phyloP scores from a whole-genome alignment of 2,113 vertebrate species.

The Silurus asotus region DNA sequence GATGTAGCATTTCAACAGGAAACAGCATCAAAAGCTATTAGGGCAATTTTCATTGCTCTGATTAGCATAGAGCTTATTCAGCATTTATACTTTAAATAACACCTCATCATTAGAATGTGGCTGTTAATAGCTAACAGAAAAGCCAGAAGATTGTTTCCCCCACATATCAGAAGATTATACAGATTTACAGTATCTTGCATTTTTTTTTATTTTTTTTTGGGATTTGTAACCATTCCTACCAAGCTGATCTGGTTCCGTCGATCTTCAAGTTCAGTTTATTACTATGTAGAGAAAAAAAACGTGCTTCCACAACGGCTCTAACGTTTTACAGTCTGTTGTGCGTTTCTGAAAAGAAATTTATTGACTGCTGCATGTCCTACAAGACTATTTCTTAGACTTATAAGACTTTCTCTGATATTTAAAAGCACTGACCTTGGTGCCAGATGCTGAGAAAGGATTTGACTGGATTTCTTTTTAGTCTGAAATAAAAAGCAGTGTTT shows the following conservation, averaged over 20 bases:
- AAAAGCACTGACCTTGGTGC: not conserved
- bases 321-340: not conserved
- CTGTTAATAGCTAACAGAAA: not conserved
- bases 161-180: not conserved
- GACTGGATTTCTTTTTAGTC: not conserved
- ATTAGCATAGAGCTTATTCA: not conserved
- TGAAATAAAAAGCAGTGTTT: not conserved
- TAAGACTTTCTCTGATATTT: not conserved
- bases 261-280: not conserved
- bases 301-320: not conserved
- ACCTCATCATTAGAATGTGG: slow-evolving; percentile 2
- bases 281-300: not conserved
- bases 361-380: not conserved
- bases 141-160: not conserved
- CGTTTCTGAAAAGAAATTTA: not conserved
- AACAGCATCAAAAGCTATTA: slow-evolving; percentile 31
- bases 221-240: not conserved
- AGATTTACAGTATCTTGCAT: not conserved
- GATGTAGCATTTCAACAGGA: slow-evolving; percentile 19
- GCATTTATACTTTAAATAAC: not conserved
- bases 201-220: not conserved
- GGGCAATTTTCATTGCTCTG: slow-evolving; percentile 5
- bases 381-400: not conserved
- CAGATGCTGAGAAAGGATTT: not conserved
- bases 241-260: not conserved